These are phyloP conservation scores for Aphis craccivora DNA, from an alignment of 1,140 invertebrate species.

Conservation along the genomic window DNA sequence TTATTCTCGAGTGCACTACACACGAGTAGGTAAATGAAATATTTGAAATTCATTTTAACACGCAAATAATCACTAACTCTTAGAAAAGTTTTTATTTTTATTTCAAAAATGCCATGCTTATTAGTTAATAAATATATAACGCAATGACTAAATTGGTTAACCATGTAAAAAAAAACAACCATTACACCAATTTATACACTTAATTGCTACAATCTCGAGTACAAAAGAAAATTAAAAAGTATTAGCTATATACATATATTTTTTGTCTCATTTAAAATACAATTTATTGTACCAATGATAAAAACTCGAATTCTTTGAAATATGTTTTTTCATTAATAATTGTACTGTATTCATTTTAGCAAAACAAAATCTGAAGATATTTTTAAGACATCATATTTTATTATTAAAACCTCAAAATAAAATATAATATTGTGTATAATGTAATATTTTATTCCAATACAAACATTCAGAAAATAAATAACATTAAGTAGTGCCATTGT, in stretches of 20 bases:
- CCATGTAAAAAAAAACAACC: no score
- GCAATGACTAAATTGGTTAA: no score
- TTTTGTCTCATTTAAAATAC: background rate
- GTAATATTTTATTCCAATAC: conserved; percentile 24
- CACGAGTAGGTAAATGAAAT: background rate
- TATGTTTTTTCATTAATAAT: background rate
- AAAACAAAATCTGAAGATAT: background rate
- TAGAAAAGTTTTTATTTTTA: background rate
- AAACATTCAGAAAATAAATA: background rate
- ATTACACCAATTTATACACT: background rate
- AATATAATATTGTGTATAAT: background rate
- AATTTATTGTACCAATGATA: background rate
- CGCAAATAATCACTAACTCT: background rate
- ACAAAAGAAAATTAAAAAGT: background rate
- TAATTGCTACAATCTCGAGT: background rate
- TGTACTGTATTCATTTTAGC: background rate
- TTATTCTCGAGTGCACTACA: no score
- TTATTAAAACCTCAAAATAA: background rate
- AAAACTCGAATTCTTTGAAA: background rate
- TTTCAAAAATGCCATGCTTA: no score
- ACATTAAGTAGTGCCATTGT: background rate
- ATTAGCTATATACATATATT: background rate
- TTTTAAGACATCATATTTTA: background rate
- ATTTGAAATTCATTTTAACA: background rate
- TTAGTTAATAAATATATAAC: no score